Base-by-base conservation (phyloP, 2,888 invertebrate genomes). In the Drosophila lacicola region DNA sequence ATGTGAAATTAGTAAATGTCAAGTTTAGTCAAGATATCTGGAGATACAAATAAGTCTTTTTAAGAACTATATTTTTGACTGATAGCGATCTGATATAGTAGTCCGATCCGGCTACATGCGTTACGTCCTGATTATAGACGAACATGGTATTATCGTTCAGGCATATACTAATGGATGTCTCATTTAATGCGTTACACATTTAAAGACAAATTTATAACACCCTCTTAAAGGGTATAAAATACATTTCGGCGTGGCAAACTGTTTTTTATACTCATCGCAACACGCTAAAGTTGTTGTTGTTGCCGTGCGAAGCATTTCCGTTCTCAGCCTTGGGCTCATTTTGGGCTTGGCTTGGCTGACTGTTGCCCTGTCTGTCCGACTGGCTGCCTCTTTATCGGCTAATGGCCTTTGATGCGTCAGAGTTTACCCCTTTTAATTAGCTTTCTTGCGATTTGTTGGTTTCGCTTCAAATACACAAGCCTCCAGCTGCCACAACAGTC, bases 321-420 rank as follows among this genome's bases (percentile, higher is more conserved):
- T 74, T 87, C 87, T 78, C 80, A 84, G 77, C 75, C 67, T 80
- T 83, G 66, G 51, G 19, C 61, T 70, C 53, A 67, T 70, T 77
- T 65, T 74, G 78, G 86, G 81, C 74, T 76, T 72, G 84, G 58
- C 57, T 66, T 36, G 56, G 13, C 37, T 42, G 55, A 55, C 45
- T 55, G 51, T 36, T 57, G 49, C 17, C 10, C 44, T 37, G 13
- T 46, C 55, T 56, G 49, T 21, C 53, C 51, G 51, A 36, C 57
- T 42, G 54, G 29, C 68, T 50, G 55, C 17, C 56, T 45, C 66
- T 80, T 71, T 78, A 85, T 83, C 83, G 86, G 86, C 83, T 83
- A 84, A 80, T 84, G 78, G 76, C 71, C 80, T 85, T 85, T 85
- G 85, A 85, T 85, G 83, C 83, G 83, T 84, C 83, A 78, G 57